Conservation (phyloP, 2,888 invertebrate species). For the Melanargia galathea region DNA sequence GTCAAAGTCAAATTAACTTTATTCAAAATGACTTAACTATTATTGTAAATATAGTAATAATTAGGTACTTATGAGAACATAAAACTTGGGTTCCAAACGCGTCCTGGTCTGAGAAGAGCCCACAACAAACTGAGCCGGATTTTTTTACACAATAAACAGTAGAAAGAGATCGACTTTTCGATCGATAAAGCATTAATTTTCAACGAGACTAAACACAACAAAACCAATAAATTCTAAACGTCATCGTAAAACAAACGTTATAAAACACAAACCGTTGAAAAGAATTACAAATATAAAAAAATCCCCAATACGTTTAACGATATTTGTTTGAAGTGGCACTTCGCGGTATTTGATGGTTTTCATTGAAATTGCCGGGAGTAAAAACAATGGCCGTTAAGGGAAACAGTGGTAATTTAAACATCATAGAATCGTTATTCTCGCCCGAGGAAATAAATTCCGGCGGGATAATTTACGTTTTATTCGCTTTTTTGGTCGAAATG, state of each 20-base stretch:
- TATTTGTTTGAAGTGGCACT: conserved; percentile 32
- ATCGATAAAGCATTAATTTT: neutral
- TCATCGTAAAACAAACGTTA: neutral
- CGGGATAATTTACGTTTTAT: conserved; percentile 45
- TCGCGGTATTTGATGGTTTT: conserved; percentile 39
- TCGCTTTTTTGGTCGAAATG: conserved; percentile 46
- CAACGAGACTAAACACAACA: neutral
- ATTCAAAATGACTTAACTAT: too few species aligned
- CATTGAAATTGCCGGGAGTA: conserved; percentile 38
- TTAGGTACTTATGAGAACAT: too few species aligned
- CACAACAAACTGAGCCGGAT: too few species aligned
- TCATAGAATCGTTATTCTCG: conserved; percentile 50
- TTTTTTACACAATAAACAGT: too few species aligned
- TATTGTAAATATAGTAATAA: too few species aligned
- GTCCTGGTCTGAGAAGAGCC: too few species aligned
- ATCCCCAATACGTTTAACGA: conserved; percentile 28
- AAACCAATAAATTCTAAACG: neutral
- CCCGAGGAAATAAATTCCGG: conserved; percentile 52
- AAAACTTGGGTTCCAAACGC: too few species aligned
- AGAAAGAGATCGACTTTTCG: too few species aligned
- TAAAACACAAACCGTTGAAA: conserved; percentile 14
- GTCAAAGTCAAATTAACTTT: too few species aligned
- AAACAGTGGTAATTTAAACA: conserved; percentile 54
- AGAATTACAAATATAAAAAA: conserved; percentile 27
- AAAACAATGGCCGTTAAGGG: conserved; percentile 49